A percentile compares a stretch with the other conserved stretches of the same genome.
These are phyloP conservation scores for Hippoglossus hippoglossus DNA, from an alignment of 2,797 vertebrate genomes.

Conservation along the genomic window DNA sequence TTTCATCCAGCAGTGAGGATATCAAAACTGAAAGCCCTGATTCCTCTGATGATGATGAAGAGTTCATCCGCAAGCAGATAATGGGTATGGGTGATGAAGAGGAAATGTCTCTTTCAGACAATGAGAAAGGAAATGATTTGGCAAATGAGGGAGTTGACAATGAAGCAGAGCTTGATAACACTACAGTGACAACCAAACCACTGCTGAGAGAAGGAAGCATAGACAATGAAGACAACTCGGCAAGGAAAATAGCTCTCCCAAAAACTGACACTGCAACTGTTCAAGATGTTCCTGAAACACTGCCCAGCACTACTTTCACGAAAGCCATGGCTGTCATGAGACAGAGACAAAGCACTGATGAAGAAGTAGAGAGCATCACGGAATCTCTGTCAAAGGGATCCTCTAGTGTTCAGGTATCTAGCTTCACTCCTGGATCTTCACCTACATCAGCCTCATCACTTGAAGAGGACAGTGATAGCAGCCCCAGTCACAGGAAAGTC, in stretches of 20 bases:
- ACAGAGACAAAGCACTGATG: constrained; percentile 80
- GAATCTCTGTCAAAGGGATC: constrained; percentile 96
- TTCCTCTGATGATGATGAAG: constrained; percentile 93
- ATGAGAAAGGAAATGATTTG: constrained; percentile 87
- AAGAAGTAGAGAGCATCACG: constrained; percentile 94
- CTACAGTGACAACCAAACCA: constrained; percentile 76
- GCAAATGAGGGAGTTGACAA: constrained; percentile 79
- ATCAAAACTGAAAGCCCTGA: constrained; percentile 91
- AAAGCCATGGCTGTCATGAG: constrained; percentile 70
- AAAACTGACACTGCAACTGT: constrained; percentile 79
- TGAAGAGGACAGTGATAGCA: constrained; percentile 98
- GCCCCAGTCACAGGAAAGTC: constrained; percentile 91
- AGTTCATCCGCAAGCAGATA: constrained; percentile 93
- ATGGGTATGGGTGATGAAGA: constrained; percentile 94
- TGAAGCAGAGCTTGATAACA: constrained; percentile 78
- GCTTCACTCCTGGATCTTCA: constrained; percentile 94
- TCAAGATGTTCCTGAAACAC: constrained; percentile 71
- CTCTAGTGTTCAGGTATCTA: constrained; percentile 94
- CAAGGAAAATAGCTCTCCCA: constrained; percentile 76
- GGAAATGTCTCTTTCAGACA: constrained; percentile 90
- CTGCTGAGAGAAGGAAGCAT: constrained; percentile 78
- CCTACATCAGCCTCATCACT: constrained; percentile 97
- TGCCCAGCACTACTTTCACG: constrained; percentile 55
- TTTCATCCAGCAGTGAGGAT: constrained; percentile 94
- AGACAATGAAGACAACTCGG: constrained; percentile 83